Base-by-base conservation (phyloP, 2,888 invertebrate genomes). In the Palloptera scutellata region DNA sequence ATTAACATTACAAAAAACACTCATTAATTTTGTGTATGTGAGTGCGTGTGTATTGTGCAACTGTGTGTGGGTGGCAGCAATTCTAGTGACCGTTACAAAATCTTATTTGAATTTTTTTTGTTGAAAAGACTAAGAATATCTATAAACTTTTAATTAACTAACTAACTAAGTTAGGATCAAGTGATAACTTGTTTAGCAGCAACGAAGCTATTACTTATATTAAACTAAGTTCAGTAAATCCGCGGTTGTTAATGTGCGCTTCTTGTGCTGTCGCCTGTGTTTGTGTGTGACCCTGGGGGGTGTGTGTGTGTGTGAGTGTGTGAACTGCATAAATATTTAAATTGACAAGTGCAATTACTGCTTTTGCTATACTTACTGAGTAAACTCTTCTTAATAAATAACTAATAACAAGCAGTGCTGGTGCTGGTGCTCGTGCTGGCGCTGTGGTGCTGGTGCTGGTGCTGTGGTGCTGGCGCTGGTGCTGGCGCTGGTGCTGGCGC, bases 241-340 rank as follows among this genome's bases (percentile, higher is more conserved):
- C 48, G 12, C 15, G 48, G 4, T 15, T 48, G 48, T 48, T 12
- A 15, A n/a, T 12, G 8, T 48, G 48, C 15, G 8, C 8, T 12
- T 3, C 4, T n/a, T 43, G 45, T 11, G 9, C 12, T 43, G 9
- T 12, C 8, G 48, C 5, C 5, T 40, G 41, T 51, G 58, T 42
- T 19, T 64, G 42, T 59, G 12, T 30, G 65, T 53, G 15, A 42
- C 10, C 12, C 17, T 42, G 55, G 10, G 13, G 45, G 9, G n/a
- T 45, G 10, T 43, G 9, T 17, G 30, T 40, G 30, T n/a, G 15
- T 54, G 53, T 60, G 65, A 30, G n/a, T 48, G n/a, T 17, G 54
- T 20, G 58, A 42, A 40, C 57, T 63, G 54, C 40, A 59, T 59
- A 53, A 64, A 61, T 66, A 61, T 60, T 66, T 64, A 64, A 54